phyloP scores from a whole-genome alignment of 2,113 vertebrate genomes.

The Nyctibius bracteatus region DNA sequence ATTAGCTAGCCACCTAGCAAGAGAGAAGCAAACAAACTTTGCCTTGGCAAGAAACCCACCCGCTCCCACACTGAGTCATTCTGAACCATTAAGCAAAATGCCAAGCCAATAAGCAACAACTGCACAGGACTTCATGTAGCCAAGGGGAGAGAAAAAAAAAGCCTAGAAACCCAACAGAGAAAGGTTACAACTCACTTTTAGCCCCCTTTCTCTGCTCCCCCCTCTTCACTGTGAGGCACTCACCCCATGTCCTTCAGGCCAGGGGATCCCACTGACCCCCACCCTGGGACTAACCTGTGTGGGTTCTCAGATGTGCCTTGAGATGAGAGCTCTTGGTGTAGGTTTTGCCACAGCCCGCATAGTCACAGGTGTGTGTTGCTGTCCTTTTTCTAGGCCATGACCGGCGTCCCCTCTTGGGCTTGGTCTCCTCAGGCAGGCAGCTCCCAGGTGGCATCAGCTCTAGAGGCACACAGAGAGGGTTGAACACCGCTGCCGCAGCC shows the following conservation, averaged over 20 bases:
- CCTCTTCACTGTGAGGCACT: rapidly evolving
- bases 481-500: constrained; percentile 35
- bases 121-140: not conserved
- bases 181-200: not conserved
- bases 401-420: constrained; percentile 93
- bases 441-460: constrained; percentile 85
- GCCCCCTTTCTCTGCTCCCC: rapidly evolving
- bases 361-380: constrained; percentile 94
- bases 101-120: not conserved
- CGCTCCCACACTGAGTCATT: constrained; percentile 23
- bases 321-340: constrained; percentile 99
- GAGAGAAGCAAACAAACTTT: not conserved
- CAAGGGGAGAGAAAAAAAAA: not conserved
- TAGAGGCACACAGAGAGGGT: constrained; percentile 70
- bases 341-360: constrained; percentile 94
- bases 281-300: constrained; percentile 83
- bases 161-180: not conserved
- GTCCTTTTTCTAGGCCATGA: constrained; percentile 97
- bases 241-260: rapidly evolving
- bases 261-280: rapidly evolving
- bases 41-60: constrained; percentile 40
- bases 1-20: not conserved
- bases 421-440: constrained; percentile 87
- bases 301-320: constrained; percentile 95
- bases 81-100: not conserved